These are phyloP conservation scores for Lamellibrachia columna DNA, from an alignment of 2,888 invertebrate genomes.

Conservation along the genomic window DNA sequence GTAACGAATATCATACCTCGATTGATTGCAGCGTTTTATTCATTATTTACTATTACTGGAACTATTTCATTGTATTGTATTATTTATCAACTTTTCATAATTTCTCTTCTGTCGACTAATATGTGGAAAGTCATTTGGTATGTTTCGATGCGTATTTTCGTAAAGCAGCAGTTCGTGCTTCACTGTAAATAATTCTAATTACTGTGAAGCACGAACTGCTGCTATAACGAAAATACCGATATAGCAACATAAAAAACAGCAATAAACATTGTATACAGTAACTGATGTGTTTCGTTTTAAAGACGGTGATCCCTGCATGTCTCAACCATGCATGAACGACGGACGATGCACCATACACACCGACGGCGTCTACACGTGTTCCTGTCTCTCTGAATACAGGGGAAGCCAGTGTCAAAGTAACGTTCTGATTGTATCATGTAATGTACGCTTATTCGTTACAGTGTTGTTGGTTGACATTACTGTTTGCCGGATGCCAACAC, in stretches of 20 bases:
- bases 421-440: not conserved
- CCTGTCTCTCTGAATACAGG: not conserved
- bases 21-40: too few relatives aligned
- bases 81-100: too few relatives aligned
- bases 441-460: not conserved
- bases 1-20: not conserved
- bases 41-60: too few relatives aligned
- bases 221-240: too few relatives aligned
- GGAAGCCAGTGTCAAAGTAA: not conserved
- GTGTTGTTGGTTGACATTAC: not conserved
- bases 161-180: too few relatives aligned
- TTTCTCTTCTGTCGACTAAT: too few relatives aligned
- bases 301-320: not conserved
- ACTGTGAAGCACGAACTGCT: too few relatives aligned
- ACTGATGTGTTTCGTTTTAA: not conserved
- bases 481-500: not conserved
- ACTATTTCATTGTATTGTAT: too few relatives aligned
- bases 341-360: not conserved
- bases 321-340: not conserved
- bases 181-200: too few relatives aligned
- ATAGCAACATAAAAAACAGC: too few relatives aligned
- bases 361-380: not conserved
- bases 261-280: not conserved
- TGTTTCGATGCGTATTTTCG: too few relatives aligned
- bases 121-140: too few relatives aligned